Evolutionary conservation across 1,140 invertebrate genomes (phyloP), one percentile per base, ranked within the genome.

Genomic region (Sarcophaga peregrina): DNA sequence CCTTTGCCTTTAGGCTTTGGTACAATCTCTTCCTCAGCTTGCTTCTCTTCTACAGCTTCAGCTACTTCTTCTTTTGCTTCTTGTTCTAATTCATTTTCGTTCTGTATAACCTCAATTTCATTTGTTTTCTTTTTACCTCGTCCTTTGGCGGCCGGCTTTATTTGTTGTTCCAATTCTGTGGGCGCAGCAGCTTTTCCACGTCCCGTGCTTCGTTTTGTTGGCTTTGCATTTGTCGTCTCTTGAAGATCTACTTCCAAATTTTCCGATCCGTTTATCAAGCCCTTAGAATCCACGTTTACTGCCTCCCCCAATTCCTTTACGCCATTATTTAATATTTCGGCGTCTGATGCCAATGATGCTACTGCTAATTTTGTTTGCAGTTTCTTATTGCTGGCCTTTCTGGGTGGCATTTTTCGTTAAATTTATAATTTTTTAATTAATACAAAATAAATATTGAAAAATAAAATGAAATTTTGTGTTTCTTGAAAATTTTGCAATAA

Each of bases 121-220:
- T 68, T 50, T 15, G 50, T 5, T 15, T 58, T n/a, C 47, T 83
- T 83, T 72, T 83, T 83, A 46, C 76, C 54, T 15, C 82, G 75
- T 48, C 17, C 82, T 11, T 80, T 83, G 25, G 76, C 68, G 46
- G 47, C 47, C 7, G n/a, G 47, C 47, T 76, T 76, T 11, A 25
- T n/a, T 20, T 68, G 2, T 46, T 78, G 46, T 45, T 78, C 62
- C 11, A 20, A 17, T 20, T 68, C 62, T 9, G 7, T 25, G 3
- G 25, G 25, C 25, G 17, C 62, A 68, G 20, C 62, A 20, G 17
- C 20, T 68, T 68, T 68, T 8, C 7, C 62, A 20, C 62, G 62
- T 1, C 62, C 62, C 17, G n/a, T 68, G n/a, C n/a, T 50, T 4
- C 75, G 47, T 50, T 78, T 78, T 50, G 47, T 20, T 1, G 17